Evolutionary conservation across 2,113 vertebrate species (phyloP), one percentile per base, ranked within the genome.

Genomic region (Vidua macroura): DNA sequence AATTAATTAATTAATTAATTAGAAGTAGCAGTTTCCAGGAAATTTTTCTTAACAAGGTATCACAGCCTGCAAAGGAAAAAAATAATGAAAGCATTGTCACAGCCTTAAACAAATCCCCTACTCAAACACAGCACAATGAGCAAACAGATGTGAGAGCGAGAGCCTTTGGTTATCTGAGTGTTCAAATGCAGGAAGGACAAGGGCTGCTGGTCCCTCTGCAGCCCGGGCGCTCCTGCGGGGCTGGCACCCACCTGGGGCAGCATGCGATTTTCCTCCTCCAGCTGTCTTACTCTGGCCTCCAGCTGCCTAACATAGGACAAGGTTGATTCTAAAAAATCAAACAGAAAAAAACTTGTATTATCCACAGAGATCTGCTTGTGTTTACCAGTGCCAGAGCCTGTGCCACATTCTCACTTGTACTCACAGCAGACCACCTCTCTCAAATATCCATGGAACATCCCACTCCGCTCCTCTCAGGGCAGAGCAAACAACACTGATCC

Each of bases 241-340:
- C 97, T 97, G 95, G 96, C 97, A 98, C 98, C 98, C 97, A 98
- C 98, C 98, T 98, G 98, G 98, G 98, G 98, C 96, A 98, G 98
- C 98, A 98, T 96, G 96, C 98, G 98, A 94, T 98, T 98, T 96
- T 98, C 98, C 95, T 98, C 98, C 96, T 98, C 98, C 97, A 98
- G 98, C 98, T 98, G 98, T 98, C 98, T 98, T 96, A 98, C 98
- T 98, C 98, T 98, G 84, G 98, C 98, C 97, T 98, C 98, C 98
- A 98, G 98, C 98, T 98, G 98, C 98, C 98, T 98, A 98, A 98
- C 98, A 98, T 98, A 98, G 97, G 98, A 98, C 97, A 98, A 98
- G 96, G 98, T 98, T 97, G 98, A 97, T 98, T 98, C 98, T 98
- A 98, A 98, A 98, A 96, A 98, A 98, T 98, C 95, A 96, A 98